Base-by-base conservation (phyloP, 2,888 invertebrate genomes). In the Crioceris asparagi region DNA sequence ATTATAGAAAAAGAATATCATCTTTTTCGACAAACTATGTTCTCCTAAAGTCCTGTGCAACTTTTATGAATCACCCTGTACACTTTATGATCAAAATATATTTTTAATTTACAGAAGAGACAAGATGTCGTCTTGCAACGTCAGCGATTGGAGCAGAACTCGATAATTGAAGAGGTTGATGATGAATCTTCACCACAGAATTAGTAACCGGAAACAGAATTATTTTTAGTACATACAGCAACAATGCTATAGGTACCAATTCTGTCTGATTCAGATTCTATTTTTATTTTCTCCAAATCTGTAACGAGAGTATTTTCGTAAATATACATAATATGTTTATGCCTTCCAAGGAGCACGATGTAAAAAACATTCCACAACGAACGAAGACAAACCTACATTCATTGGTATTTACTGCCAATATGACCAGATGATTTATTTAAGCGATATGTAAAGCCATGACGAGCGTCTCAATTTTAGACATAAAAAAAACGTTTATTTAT, bases 121-220 rank as follows among this genome's bases (percentile, higher is more conserved):
- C 70, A 72, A 52, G 70, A 74, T 32, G 50, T 77, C 7, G 44
- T 74, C 29, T 64, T 72, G 0, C 73, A 74, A 43, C 65, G 74
- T n/a, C 67, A 72, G 38, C 64, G 76, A 25, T 71, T 74, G 62
- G 81, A 82, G 50, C 72, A 77, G 16, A 79, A 77, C 1, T 76
- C 81, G 1, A 81, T 83, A 50, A 75, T 72, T 36, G 83, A 83
- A 57, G 79, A 77, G 4, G 79, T 79, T 32, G 50, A 50, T 26
- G 78, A 79, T 40, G 76, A 77, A 50, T 69, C 56, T 38, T 75
- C 75, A 1, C 75, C 75, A 23, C 64, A 65, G 50, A 62, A 62
- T 49, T 62, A 39, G 37, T 12, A 3, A 21, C 21, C 7, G 21
- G 21, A 21, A 21, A 21, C 21, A 10, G 10, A 6, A 21, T 21